Base-by-base conservation (phyloP, 1,140 invertebrate genomes). In the Dryas iulia region DNA sequence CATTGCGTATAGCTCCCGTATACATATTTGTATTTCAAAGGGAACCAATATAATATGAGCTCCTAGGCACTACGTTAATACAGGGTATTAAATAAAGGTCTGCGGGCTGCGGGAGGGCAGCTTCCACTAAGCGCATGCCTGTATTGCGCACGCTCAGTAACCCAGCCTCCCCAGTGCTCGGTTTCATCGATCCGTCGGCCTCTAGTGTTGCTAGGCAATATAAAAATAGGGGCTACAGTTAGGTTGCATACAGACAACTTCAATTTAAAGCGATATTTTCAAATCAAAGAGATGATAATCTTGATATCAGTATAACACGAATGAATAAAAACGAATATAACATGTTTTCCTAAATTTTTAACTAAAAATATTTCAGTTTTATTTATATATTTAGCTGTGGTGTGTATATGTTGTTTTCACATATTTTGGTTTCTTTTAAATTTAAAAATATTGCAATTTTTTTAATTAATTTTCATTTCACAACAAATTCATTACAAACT, bases 141-240 rank as follows among this genome's bases (percentile, higher is more conserved):
- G 18, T 54, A 31, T n/a, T 63, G 39, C 61, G 25, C 61, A 33
- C n/a, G 18, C 47, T 53, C 61, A 30, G 56, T 62, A 23, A 21
- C 47, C 61, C 53, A 33, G 26, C 18, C 21, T 54, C 12, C 33
- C 24, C 7, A 5, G 26, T 21, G 21, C 18, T 6, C n/a, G 47
- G 1, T 11, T 2, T 1, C 31, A 61, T 61, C 59, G 59, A 60
- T 58, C 26, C n/a, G n/a, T 18, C 14, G 26, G 24, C 56, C 21
- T 53, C 11, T 18, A 18, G 33, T 35, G 56, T 31, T 30, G 26
- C 14, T 28, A 58, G 26, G 56, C 25, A 58, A 66, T 47, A 28
- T 52, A 57, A 35, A 14, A 35, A 14, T 35, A 35, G n/a, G n/a
- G 5, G 1, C 12, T 35, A 35, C 33, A 35, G 33, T 3, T 35